Percentiles rank a stretch among this genome's conserved stretches.
phyloP scores from a whole-genome alignment of 2,797 vertebrate species.

The Nyctalus aviator region DNA sequence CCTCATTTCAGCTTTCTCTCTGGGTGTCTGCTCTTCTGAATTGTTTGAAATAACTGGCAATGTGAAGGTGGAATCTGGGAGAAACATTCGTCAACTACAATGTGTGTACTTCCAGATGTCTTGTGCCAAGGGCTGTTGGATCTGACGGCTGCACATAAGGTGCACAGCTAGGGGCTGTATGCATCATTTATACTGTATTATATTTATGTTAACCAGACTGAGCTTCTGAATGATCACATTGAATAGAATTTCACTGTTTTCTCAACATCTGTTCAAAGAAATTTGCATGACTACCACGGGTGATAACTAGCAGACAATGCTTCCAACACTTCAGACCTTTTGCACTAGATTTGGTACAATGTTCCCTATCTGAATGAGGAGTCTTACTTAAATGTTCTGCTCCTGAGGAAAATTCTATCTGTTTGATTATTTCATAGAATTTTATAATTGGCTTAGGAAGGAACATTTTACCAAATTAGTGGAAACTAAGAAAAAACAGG shows the following conservation, averaged over 20 bases:
- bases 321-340: neutral
- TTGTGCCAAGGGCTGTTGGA: neutral
- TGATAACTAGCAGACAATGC: neutral
- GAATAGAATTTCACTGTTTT: conserved; percentile 39
- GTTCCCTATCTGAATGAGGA: neutral
- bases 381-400: neutral
- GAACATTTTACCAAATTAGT: neutral
- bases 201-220: neutral
- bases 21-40: neutral
- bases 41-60: neutral
- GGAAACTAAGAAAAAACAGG: neutral
- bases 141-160: neutral
- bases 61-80: neutral
- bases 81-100: neutral
- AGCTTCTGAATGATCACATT: conserved; percentile 47
- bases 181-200: conserved; percentile 23
- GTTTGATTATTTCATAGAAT: neutral
- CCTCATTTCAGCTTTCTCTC: neutral
- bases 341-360: neutral
- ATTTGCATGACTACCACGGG: neutral
- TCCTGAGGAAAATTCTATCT: neutral
- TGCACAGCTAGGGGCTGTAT: neutral
- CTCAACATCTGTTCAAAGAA: conserved; percentile 46
- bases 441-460: neutral
- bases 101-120: conserved; percentile 18